Evolutionary conservation across 2,113 vertebrate species (phyloP).

Genomic region (Carlito syrichta): DNA sequence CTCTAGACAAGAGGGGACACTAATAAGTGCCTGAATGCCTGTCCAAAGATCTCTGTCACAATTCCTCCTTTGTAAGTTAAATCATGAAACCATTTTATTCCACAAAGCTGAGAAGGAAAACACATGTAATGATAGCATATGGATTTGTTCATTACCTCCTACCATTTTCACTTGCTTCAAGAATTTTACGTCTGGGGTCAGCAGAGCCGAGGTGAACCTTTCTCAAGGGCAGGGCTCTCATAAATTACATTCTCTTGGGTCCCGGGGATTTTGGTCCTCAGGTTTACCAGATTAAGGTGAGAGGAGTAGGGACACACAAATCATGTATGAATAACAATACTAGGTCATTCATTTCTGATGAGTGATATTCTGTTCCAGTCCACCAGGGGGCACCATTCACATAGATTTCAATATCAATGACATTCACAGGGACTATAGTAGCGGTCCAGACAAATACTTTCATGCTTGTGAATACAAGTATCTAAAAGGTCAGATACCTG

Average conservation of each 20-base stretch:
- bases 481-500: not conserved
- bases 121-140: not conserved
- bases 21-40: not conserved
- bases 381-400: constrained; percentile 42
- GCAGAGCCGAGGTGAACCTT: not conserved
- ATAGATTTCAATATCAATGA: not conserved
- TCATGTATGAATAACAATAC: not conserved
- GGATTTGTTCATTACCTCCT: not conserved
- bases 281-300: not conserved
- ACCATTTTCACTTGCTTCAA: not conserved
- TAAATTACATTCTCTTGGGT: not conserved
- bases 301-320: not conserved
- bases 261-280: not conserved
- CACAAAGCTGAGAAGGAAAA: not conserved
- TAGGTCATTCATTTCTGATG: not conserved
- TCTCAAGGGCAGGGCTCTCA: not conserved
- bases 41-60: not conserved
- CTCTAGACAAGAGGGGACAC: not conserved
- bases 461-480: no score
- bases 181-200: not conserved
- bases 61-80: not conserved
- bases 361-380: not conserved
- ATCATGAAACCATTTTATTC: not conserved
- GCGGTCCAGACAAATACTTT: not conserved
- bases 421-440: not conserved